Percentiles rank a stretch among this genome's conserved stretches.
Conservation (phyloP, 2,113 vertebrate species). For the Strigops habroptila region DNA sequence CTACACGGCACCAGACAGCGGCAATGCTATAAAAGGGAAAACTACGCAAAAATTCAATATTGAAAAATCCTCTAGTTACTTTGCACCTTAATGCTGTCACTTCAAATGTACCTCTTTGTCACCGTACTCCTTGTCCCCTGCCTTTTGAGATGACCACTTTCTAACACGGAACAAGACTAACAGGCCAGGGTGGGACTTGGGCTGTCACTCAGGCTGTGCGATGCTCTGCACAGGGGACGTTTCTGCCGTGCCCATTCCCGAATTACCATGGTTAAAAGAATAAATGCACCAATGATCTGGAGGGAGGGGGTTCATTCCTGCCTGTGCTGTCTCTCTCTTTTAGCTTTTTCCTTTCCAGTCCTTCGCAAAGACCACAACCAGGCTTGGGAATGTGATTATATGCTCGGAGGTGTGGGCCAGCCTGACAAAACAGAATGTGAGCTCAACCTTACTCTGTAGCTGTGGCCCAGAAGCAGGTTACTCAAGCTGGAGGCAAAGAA, state of each 20-base stretch:
- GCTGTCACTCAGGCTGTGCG: fast-evolving
- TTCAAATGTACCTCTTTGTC: not conserved
- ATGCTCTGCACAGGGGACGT: not conserved
- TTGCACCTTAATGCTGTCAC: not conserved
- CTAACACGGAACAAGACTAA: not conserved
- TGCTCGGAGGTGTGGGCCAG: fast-evolving
- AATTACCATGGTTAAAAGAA: not conserved
- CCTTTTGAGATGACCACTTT: not conserved
- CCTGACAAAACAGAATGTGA: not conserved
- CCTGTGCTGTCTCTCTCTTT: not conserved
- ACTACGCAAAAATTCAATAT: not conserved
- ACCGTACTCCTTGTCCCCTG: not conserved
- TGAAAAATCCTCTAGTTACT: not conserved
- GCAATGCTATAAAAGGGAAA: not conserved
- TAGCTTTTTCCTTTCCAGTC: not conserved
- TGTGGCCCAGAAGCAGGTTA: fast-evolving
- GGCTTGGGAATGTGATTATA: not conserved
- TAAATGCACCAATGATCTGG: not conserved
- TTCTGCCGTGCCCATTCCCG: not conserved
- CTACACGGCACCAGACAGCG: not conserved
- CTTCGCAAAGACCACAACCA: not conserved
- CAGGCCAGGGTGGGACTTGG: fast-evolving
- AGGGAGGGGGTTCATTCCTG: not conserved
- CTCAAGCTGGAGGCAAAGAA: not conserved
- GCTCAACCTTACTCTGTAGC: not conserved